Evolutionary conservation across 2,113 vertebrate species (phyloP).

Genomic region (Trogon melanurus): DNA sequence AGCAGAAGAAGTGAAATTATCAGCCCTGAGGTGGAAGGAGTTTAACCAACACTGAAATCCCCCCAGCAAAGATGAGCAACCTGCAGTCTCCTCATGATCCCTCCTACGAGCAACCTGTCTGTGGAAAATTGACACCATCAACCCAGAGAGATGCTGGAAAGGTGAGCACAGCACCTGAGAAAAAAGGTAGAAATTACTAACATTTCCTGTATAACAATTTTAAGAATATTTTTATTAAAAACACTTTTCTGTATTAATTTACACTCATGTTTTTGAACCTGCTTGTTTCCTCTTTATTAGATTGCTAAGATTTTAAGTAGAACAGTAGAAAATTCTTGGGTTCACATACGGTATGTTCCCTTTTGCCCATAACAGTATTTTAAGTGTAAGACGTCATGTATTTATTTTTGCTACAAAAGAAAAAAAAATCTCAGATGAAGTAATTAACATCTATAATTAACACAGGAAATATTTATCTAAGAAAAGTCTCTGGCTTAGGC

Average conservation of each 20-base stretch:
- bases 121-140: fast-evolving
- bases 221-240: not conserved
- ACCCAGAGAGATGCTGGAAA: not conserved
- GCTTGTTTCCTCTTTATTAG: not conserved
- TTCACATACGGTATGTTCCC: not conserved
- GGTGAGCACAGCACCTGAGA: not conserved
- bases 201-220: not conserved
- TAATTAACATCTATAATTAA: not conserved
- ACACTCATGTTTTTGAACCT: not conserved
- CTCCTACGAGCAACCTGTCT: not conserved
- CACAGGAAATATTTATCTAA: not conserved
- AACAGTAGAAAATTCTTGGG: not conserved
- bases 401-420: not conserved
- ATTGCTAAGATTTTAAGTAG: not conserved
- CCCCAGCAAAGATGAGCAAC: not conserved
- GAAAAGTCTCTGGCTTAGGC: not conserved
- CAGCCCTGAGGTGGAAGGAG: not conserved
- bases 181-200: not conserved
- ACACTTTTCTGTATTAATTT: not conserved
- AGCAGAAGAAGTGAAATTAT: not conserved
- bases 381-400: not conserved
- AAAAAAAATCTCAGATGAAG: not conserved
- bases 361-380: not conserved
- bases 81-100: fast-evolving
- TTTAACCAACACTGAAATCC: not conserved